Percentiles rank a stretch among this genome's conserved stretches.
Evolutionary conservation across 2,888 invertebrate species (phyloP).

Genomic region (Cheilosia pagana): DNA sequence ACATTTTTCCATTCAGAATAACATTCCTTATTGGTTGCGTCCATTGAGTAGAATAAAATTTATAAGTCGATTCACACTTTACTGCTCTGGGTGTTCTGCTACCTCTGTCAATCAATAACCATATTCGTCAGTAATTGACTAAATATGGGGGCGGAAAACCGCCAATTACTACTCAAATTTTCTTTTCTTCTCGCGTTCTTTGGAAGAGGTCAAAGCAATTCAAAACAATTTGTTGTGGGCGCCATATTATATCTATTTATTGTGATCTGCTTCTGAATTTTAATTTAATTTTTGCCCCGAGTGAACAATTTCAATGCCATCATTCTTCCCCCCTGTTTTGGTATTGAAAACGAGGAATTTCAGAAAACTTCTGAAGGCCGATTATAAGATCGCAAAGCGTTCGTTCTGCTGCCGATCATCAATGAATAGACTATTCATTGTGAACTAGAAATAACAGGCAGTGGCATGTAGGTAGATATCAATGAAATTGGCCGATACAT

Average conservation of each 20-base stretch:
- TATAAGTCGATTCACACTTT: neutral
- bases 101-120: neutral
- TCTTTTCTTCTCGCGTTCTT: conserved; percentile 24
- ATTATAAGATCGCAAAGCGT: conserved; percentile 6
- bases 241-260: conserved; percentile 17
- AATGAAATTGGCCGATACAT: conserved; percentile 44
- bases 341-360: conserved; percentile 28
- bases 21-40: neutral
- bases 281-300: conserved; percentile 2
- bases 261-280: conserved; percentile 47
- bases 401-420: conserved; percentile 22
- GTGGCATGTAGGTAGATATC: conserved; percentile 11
- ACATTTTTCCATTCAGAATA: neutral
- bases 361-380: conserved; percentile 28
- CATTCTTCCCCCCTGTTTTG: conserved; percentile 13
- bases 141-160: conserved; percentile 32
- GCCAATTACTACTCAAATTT: conserved; percentile 24
- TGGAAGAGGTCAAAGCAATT: conserved; percentile 62
- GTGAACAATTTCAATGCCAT: conserved; percentile 52
- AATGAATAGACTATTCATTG: conserved; percentile 36
- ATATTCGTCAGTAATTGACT: conserved; percentile 6
- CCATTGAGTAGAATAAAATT: neutral
- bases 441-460: conserved; percentile 26
- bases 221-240: conserved; percentile 50
- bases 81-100: neutral